These are phyloP conservation scores for Omphaloscelis lunosa DNA, from an alignment of 2,888 invertebrate genomes.

Conservation along the genomic window DNA sequence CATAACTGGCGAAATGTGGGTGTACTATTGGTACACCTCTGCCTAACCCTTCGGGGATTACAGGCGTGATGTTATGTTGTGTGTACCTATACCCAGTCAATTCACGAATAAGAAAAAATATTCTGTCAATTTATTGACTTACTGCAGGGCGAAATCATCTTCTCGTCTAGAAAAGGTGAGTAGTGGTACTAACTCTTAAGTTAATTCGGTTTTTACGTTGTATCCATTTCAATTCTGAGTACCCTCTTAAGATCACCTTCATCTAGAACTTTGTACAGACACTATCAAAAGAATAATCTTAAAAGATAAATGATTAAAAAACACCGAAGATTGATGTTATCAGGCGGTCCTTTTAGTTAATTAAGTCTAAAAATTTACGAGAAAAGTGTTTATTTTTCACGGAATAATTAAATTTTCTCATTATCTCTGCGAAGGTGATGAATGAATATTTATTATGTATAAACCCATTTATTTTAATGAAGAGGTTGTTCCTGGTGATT, in stretches of 20 bases:
- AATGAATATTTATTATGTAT: slow-evolving; percentile 55
- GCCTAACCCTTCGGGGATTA: too few relatives aligned
- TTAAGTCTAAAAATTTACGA: slow-evolving; percentile 62
- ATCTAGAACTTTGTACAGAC: slow-evolving; percentile 16
- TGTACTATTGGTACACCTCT: too few relatives aligned
- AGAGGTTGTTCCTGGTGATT: slow-evolving; percentile 27
- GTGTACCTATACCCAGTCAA: too few relatives aligned
- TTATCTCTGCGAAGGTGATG: slow-evolving; percentile 52
- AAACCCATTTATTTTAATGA: slow-evolving; percentile 49
- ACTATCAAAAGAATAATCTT: slow-evolving; percentile 41
- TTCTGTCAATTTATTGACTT: not conserved
- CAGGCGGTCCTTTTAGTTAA: slow-evolving; percentile 59
- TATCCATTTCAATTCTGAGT: not conserved
- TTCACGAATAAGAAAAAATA: not conserved
- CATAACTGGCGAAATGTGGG: too few relatives aligned
- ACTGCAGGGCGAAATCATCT: too few relatives aligned
- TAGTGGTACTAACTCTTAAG: not conserved
- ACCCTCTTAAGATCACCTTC: not conserved
- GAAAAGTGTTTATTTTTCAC: slow-evolving; percentile 56
- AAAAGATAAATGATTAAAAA: slow-evolving; percentile 47
- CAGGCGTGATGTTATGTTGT: too few relatives aligned
- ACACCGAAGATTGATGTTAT: slow-evolving; percentile 59
- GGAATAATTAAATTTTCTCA: slow-evolving; percentile 62
- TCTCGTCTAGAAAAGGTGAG: not conserved
- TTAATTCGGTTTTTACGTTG: not conserved